Base-by-base conservation (phyloP, 2,797 vertebrate genomes). In the Salarias fasciatus region DNA sequence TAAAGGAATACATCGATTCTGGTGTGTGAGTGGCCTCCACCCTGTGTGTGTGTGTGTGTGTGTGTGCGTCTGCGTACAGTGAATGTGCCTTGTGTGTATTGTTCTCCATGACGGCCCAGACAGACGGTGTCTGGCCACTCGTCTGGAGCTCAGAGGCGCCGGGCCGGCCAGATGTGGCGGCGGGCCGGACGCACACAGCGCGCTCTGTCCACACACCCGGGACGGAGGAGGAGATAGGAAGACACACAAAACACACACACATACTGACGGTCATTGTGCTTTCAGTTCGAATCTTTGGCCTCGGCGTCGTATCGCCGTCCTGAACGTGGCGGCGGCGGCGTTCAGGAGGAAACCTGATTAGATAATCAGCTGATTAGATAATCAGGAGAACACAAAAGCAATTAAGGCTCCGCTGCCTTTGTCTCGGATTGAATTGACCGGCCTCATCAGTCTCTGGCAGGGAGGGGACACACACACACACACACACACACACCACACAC, bases 361-460 rank as follows among this genome's bases (percentile, higher is more conserved):
- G 64, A 75, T 81, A 82, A 89, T 88, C 86, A 86, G 1, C 4
- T 82, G 81, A 86, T 81, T 72, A 84, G 70, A 56, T 79, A 77
- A 83, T 82, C 77, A 78, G 40, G 43, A 12, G 51, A 70, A 66
- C 62, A 75, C 72, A 72, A 58, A 13, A 50, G 78, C 66, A 83
- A 86, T 83, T 67, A 79, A 44, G 47, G 71, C 53, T 43, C 56
- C 24, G 72, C 65, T 49, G 37, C 52, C 38, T 71, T 66, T 66
- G 37, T 63, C 71, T 55, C 56, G 14, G 60, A 73, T 61, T 69
- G 69, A 79, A 69, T 75, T 65, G 63, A 76, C 81, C 77, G 53
- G 75, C 73, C 72, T 79, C 72, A n/a, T n/a, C n/a, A n/a, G n/a
- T n/a, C n/a, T n/a, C n/a, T n/a, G n/a, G n/a, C n/a, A n/a, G n/a